Evolutionary conservation across 2,113 vertebrate species (phyloP).

Genomic region (Rutilus rutilus): DNA sequence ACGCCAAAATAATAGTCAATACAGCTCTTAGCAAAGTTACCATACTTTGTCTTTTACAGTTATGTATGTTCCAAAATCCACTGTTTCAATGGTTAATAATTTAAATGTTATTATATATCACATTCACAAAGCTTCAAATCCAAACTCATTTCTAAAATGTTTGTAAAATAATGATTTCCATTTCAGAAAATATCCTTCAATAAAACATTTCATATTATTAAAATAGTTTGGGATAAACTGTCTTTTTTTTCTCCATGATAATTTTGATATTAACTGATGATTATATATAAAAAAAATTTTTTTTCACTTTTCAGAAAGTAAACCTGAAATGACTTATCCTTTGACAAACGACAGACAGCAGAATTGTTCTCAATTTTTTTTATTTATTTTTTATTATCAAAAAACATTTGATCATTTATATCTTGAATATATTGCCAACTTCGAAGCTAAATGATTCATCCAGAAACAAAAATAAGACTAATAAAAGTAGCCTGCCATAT

Average conservation of each 20-base stretch:
- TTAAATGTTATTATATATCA: background rate
- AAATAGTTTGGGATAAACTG: background rate
- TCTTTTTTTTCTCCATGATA: background rate
- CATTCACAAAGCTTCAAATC: background rate
- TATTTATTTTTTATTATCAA: too few relatives aligned
- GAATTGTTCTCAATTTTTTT: background rate
- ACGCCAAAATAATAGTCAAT: constrained; percentile 54
- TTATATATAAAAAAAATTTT: background rate
- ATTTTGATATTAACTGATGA: background rate
- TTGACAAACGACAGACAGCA: background rate
- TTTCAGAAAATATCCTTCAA: background rate
- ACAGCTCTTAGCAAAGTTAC: background rate
- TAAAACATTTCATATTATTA: too few relatives aligned
- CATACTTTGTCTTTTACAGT: too few relatives aligned
- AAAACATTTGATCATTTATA: too few relatives aligned
- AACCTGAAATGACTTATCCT: too few relatives aligned
- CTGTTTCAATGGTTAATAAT: too few relatives aligned
- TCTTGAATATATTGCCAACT: too few relatives aligned
- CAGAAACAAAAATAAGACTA: too few relatives aligned
- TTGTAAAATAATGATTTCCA: too few relatives aligned
- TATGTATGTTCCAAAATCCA: background rate
- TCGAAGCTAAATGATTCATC: too few relatives aligned
- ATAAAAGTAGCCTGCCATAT: too few relatives aligned
- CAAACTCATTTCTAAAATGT: background rate
- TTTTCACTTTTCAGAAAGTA: background rate